phyloP scores from a whole-genome alignment of 2,888 invertebrate species.

The Meliscaeva auricollis region DNA sequence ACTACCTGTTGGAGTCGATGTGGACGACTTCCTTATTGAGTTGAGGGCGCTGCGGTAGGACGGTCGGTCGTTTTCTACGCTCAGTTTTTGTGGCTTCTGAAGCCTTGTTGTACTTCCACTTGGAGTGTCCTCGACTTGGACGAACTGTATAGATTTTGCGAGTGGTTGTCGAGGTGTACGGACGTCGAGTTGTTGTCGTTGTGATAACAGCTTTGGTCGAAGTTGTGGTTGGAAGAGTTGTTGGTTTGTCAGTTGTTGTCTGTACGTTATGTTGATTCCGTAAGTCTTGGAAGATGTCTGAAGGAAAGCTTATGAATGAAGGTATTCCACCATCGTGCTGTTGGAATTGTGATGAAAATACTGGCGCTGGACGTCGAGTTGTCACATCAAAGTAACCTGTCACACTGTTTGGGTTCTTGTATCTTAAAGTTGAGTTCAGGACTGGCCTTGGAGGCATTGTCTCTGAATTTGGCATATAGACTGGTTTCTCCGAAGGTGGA shows the following conservation, averaged over 20 bases:
- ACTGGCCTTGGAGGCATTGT: slow-evolving; percentile 83
- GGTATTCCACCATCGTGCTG: slow-evolving; percentile 80
- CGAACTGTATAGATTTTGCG: slow-evolving; percentile 83
- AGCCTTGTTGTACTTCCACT: slow-evolving; percentile 84
- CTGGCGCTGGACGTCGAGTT: slow-evolving; percentile 80
- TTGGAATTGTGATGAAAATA: slow-evolving; percentile 78
- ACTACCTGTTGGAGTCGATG: slow-evolving; percentile 68
- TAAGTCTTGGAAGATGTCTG: slow-evolving; percentile 83
- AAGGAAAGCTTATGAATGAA: slow-evolving; percentile 83
- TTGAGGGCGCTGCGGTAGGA: slow-evolving; percentile 73
- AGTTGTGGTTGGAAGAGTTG: slow-evolving; percentile 78
- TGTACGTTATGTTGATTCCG: slow-evolving; percentile 79
- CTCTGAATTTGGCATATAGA: slow-evolving; percentile 88
- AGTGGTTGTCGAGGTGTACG: slow-evolving; percentile 82
- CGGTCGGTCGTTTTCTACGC: slow-evolving; percentile 78
- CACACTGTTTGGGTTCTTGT: slow-evolving; percentile 77
- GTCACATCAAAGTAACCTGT: slow-evolving; percentile 81
- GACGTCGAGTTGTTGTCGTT: slow-evolving; percentile 79
- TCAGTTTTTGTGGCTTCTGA: slow-evolving; percentile 80
- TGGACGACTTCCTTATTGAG: slow-evolving; percentile 52
- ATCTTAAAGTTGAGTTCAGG: slow-evolving; percentile 55
- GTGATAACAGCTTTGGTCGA: slow-evolving; percentile 83
- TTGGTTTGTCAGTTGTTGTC: slow-evolving; percentile 57
- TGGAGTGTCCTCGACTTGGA: slow-evolving; percentile 84
- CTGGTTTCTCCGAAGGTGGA: slow-evolving; percentile 86